These are phyloP conservation scores for Lordiphosa stackelbergi DNA, from an alignment of 1,140 invertebrate species.

Conservation along the genomic window DNA sequence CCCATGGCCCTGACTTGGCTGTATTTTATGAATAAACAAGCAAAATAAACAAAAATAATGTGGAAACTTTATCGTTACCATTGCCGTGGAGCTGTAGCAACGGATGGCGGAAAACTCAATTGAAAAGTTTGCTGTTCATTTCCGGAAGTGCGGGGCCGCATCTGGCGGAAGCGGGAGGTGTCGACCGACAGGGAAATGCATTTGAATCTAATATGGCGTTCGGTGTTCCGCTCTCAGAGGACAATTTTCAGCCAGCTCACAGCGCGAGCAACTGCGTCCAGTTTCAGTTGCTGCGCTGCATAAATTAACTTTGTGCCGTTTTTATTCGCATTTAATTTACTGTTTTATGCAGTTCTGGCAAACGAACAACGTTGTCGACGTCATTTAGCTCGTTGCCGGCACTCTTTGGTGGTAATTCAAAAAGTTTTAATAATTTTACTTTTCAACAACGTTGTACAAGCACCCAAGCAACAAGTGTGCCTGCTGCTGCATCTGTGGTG, in stretches of 20 bases:
- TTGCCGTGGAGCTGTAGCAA: slow-evolving; percentile 10
- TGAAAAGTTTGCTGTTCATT: slow-evolving; percentile 68
- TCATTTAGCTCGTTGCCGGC: slow-evolving; percentile 53
- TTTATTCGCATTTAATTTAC: slow-evolving; percentile 60
- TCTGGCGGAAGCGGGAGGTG: slow-evolving; percentile 50
- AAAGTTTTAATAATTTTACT: slow-evolving; percentile 70
- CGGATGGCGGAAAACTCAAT: slow-evolving; percentile 56
- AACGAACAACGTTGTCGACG: slow-evolving; percentile 27
- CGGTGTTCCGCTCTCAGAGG: slow-evolving; percentile 51
- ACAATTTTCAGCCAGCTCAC: slow-evolving; percentile 19
- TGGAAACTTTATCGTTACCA: slow-evolving; percentile 51
- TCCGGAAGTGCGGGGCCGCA: slow-evolving; percentile 34
- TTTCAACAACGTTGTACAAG: slow-evolving; percentile 36
- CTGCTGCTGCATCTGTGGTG: slow-evolving; percentile 1
- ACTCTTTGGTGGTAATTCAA: slow-evolving; percentile 49
- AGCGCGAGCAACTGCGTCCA: slow-evolving; percentile 7
- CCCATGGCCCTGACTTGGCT: slow-evolving; percentile 10
- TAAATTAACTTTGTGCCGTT: slow-evolving; percentile 60
- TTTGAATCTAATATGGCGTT: slow-evolving; percentile 69
- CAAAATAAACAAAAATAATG: slow-evolving; percentile 64
- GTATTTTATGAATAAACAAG: slow-evolving; percentile 55
- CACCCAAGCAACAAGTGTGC: slow-evolving; percentile 49
- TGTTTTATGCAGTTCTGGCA: slow-evolving; percentile 34
- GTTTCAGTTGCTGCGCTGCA: slow-evolving; percentile 37
- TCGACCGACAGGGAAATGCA: slow-evolving; percentile 60